Conservation (phyloP, 2,888 invertebrate species). For the Gasteruption jaculator region DNA sequence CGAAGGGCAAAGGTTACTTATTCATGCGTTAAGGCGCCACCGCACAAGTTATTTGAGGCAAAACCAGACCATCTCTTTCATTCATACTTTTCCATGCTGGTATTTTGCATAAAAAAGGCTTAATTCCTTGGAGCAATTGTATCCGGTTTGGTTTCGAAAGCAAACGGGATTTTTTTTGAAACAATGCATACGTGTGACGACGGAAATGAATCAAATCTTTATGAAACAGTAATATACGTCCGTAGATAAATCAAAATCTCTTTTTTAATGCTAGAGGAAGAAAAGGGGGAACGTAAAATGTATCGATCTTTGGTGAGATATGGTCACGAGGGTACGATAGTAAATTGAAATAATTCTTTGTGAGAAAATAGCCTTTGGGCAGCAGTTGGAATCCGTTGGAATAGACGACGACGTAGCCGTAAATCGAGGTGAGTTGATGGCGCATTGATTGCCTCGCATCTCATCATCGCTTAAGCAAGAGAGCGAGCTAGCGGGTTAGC, state of each 20-base stretch:
- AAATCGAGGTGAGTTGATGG: constrained; percentile 49
- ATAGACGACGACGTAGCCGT: constrained; percentile 42
- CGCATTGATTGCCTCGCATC: constrained; percentile 49
- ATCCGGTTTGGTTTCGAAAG: no score
- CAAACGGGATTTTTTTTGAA: no score
- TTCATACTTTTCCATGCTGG: constrained; percentile 9
- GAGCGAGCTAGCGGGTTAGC: no score
- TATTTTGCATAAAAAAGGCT: no score
- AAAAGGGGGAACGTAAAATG: constrained; percentile 16
- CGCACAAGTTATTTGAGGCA: constrained; percentile 42
- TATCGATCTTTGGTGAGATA: constrained; percentile 21
- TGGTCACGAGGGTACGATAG: constrained; percentile 26
- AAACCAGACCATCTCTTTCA: constrained; percentile 34
- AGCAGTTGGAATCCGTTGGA: constrained; percentile 26
- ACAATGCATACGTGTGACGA: no score
- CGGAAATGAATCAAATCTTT: no score
- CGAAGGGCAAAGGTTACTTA: constrained; percentile 44
- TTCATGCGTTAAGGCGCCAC: constrained; percentile 48
- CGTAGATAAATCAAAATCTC: no score
- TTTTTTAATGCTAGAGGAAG: constrained; percentile 5
- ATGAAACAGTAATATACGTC: no score
- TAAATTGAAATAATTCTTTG: constrained; percentile 48
- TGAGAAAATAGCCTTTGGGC: constrained; percentile 35
- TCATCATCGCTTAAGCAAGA: constrained; percentile 36
- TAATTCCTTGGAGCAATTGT: no score